Percentiles rank a stretch among this genome's conserved stretches.
Conservation (phyloP, 2,113 vertebrate species). For the Tragelaphus imberbis region DNA sequence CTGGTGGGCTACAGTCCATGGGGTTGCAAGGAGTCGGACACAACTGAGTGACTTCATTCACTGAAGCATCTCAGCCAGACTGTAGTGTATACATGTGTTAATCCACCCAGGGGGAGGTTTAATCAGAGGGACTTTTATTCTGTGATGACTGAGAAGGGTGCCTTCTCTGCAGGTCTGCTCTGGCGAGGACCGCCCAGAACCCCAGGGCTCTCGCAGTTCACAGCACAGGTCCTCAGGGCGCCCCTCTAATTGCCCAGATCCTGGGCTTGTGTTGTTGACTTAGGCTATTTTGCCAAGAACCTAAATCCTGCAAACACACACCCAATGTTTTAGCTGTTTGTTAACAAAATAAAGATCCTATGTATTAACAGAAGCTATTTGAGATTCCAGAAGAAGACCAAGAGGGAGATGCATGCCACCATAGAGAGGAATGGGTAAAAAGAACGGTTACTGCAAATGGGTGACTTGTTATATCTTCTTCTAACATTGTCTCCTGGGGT, state of each 20-base stretch:
- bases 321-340: neutral
- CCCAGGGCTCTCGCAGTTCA: neutral
- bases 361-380: neutral
- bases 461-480: neutral
- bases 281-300: neutral
- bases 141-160: neutral
- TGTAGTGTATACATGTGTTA: neutral
- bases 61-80: neutral
- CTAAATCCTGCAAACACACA: neutral
- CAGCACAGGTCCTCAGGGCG: neutral
- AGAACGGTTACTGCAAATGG: neutral
- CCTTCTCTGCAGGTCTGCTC: neutral
- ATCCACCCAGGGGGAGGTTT: neutral
- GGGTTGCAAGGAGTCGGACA: fast-evolving
- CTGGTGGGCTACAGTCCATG: too few species aligned
- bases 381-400: neutral
- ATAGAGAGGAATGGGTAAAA: neutral
- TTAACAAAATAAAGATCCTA: neutral
- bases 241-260: neutral
- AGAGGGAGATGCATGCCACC: neutral
- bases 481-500: neutral
- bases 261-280: neutral
- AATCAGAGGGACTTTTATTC: neutral
- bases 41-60: too few species aligned
- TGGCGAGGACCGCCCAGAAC: fast-evolving